Conservation (phyloP, 1,140 invertebrate species). For the Lordiphosa mommai region DNA sequence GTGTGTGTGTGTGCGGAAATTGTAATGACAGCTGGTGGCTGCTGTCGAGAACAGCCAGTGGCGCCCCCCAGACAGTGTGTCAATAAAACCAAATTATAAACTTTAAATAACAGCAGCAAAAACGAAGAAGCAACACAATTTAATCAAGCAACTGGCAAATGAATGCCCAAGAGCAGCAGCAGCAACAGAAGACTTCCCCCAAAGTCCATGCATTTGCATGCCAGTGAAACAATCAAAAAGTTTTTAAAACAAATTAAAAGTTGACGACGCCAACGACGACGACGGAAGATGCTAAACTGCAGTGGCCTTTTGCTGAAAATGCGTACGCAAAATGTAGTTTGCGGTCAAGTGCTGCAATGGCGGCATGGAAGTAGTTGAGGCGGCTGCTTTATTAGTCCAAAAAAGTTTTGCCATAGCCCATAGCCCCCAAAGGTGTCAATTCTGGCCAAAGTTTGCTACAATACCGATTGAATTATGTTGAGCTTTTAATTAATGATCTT, state of each 20-base stretch:
- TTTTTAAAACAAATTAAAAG: slow-evolving; percentile 77
- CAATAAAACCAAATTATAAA: slow-evolving; percentile 75
- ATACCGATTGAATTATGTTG: too few relatives aligned
- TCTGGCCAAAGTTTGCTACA: too few relatives aligned
- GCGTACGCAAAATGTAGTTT: too few relatives aligned
- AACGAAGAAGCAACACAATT: slow-evolving; percentile 41
- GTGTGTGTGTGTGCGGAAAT: slow-evolving; percentile 36
- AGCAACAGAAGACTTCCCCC: slow-evolving; percentile 2
- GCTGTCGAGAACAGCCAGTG: slow-evolving; percentile 26
- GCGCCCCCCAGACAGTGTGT: slow-evolving; percentile 39
- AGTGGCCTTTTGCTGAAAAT: too few relatives aligned
- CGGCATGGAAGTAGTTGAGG: neutral
- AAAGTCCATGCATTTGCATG: slow-evolving; percentile 52
- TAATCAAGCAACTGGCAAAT: slow-evolving; percentile 71
- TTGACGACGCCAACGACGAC: slow-evolving; percentile 43
- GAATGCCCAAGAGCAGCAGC: slow-evolving; percentile 47
- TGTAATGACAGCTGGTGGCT: slow-evolving; percentile 44
- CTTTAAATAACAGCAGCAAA: slow-evolving; percentile 51
- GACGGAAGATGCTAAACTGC: neutral
- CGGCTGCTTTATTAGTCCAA: neutral
- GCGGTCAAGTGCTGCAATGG: too few relatives aligned
- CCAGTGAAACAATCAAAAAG: slow-evolving; percentile 69
- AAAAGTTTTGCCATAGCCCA: neutral
- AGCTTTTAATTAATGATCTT: neutral
- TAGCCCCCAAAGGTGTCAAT: neutral